These are phyloP conservation scores for Eugnorisma glareosa DNA, from an alignment of 2,888 invertebrate genomes.

Conservation along the genomic window DNA sequence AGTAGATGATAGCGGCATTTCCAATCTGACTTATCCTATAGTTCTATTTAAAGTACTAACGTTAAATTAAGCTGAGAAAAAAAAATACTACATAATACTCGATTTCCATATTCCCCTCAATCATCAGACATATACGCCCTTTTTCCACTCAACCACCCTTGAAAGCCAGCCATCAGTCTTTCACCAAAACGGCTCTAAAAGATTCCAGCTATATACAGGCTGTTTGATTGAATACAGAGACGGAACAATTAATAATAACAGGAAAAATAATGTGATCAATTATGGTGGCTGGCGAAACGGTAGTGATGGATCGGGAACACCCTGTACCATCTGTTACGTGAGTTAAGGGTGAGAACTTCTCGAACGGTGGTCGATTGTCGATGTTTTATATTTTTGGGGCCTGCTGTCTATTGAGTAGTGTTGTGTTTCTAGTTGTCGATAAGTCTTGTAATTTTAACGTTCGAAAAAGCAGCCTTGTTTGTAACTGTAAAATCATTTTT, in stretches of 20 bases:
- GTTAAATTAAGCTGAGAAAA: neutral
- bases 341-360: constrained; percentile 42
- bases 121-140: constrained; percentile 23
- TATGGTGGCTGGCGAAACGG: constrained; percentile 70
- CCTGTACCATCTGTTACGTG: constrained; percentile 55
- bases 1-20: no score
- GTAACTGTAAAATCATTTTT: neutral
- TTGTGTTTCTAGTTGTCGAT: neutral
- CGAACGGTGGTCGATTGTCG: constrained; percentile 32
- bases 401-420: neutral
- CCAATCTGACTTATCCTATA: no score
- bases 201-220: constrained; percentile 51
- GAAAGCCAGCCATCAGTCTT: constrained; percentile 60
- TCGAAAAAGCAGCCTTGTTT: neutral
- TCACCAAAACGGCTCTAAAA: constrained; percentile 53
- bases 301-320: constrained; percentile 67
- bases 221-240: constrained; percentile 73
- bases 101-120: constrained; percentile 43
- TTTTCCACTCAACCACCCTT: constrained; percentile 29
- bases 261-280: constrained; percentile 78
- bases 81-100: neutral
- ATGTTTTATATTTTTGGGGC: neutral
- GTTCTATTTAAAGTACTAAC: neutral
- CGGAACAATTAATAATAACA: constrained; percentile 75
- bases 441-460: neutral